Conservation (phyloP, 1,140 invertebrate species). For the Trachymyrmex septentrionalis region DNA sequence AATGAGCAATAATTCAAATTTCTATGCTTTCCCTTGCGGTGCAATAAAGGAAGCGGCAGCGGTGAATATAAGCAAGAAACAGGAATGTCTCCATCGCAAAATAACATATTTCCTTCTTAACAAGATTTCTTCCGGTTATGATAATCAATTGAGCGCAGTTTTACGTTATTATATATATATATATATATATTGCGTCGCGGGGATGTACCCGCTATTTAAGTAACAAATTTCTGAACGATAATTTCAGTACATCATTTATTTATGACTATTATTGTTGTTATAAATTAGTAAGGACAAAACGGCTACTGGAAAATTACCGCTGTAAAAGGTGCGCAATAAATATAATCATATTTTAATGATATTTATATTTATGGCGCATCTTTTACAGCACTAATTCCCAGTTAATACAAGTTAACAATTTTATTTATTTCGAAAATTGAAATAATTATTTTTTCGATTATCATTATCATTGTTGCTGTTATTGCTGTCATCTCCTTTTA, state of each 20-base stretch:
- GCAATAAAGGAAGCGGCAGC: constrained; percentile 30
- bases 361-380: too few species aligned
- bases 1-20: constrained; percentile 80
- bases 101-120: constrained; percentile 54
- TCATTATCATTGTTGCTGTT: too few species aligned
- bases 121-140: constrained; percentile 41
- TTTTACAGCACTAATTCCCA: too few species aligned
- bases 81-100: constrained; percentile 58
- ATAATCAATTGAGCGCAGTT: constrained; percentile 43
- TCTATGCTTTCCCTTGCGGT: constrained; percentile 56
- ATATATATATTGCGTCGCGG: background rate
- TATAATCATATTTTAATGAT: too few species aligned
- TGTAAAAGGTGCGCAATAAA: too few species aligned
- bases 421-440: too few species aligned
- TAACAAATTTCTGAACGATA: background rate
- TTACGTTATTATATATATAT: constrained; percentile 45
- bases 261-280: constrained; percentile 4
- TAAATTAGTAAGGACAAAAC: too few species aligned
- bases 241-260: background rate
- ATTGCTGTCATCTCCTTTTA: background rate
- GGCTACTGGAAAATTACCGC: too few species aligned
- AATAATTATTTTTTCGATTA: too few species aligned
- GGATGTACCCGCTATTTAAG: background rate
- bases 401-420: too few species aligned
- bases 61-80: constrained; percentile 30